Evolutionary conservation across 2,888 invertebrate genomes (phyloP), one percentile per base, ranked within the genome.

Genomic region (Drosophila conformis): DNA sequence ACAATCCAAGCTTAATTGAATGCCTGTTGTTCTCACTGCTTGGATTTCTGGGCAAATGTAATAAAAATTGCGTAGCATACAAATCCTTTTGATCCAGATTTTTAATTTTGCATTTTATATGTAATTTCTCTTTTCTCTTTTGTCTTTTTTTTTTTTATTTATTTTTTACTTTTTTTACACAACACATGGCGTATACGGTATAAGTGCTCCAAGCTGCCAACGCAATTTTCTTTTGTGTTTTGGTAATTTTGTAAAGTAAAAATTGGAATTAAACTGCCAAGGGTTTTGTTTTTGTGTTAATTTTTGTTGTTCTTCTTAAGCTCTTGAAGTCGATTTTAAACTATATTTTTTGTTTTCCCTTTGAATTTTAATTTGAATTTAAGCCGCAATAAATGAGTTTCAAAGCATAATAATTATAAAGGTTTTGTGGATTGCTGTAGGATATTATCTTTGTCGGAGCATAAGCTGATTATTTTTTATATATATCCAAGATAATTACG

Each of bases 51-150:
- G 21, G 54, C 68, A 80, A 80, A 80, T 78, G 75, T 73, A 83
- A 83, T 83, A 76, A 78, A 73, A 72, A 70, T 65, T 70, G 60
- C 68, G 77, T 66, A 51, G 59, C 64, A 62, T 21, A 65, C 80
- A 76, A 85, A 82, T 85, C 85, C 89, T 85, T 86, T 87, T 87
- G 86, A 87, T 87, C 89, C 82, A 69, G 58, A 68, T 80, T 89
- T 87, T 85, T 87, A 85, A 84, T 87, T 85, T 78, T 33, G 42
- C 69, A 81, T 80, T 80, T 85, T 79, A 82, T 71, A 76, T 76
- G 36, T 79, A 68, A 77, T 77, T 71, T 79, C 31, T 74, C 40
- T 70, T 33, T 76, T 71, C 58, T 66, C 67, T 58, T 25, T 25
- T 33, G 21, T 21, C 21, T 21, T 21, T 21, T 21, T 21, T 21